Base-by-base conservation (phyloP, 2,797 vertebrate genomes). In the Vespertilio murinus region DNA sequence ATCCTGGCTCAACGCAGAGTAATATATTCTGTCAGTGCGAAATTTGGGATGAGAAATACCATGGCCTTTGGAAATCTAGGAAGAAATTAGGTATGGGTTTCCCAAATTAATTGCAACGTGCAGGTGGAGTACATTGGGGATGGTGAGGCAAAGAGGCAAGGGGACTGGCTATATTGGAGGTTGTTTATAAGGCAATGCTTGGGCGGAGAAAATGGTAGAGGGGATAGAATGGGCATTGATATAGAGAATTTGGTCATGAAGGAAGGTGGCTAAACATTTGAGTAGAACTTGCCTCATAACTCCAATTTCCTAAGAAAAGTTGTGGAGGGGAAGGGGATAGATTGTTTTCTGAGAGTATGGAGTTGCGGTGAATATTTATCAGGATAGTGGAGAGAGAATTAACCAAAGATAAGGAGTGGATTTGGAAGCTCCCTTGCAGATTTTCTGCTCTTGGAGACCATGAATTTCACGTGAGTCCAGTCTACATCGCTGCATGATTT, bases 21-120 rank as follows among this genome's bases (percentile, higher is more conserved):
- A 95, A 96, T 94, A 40, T 71, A 93, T 92, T 90, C 93, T 91
- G 90, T 95, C 91, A 93, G 54, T 33, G 92, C 14, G 95, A 96
- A 96, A 86, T 96, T 83, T 88, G 88, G 70, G 78, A 65, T 97
- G 95, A 96, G 94, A 97, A 96, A 92, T 75, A 59, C 6, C 9
- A 49, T 2, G 56, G 96, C 85, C 93, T 96, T 97, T 67, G 10
- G 93, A 97, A 84, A 73, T 0, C 0, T 38, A 80, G 65, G 91
- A 88, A 18, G 73, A 49, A 91, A 30, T 0, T 1, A 59, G 30
- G n/a, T 12, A 16, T 17, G 3, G 9, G 6, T 45, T 45, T 82
- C 71, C 42, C 65, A 88, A 90, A 86, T 82, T 52, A 90, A 85
- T 73, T 67, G 52, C 49, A 52, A 5, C 11, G 33, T 87, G 18